phyloP scores from a whole-genome alignment of 2,113 vertebrate genomes.

The Pica pica region DNA sequence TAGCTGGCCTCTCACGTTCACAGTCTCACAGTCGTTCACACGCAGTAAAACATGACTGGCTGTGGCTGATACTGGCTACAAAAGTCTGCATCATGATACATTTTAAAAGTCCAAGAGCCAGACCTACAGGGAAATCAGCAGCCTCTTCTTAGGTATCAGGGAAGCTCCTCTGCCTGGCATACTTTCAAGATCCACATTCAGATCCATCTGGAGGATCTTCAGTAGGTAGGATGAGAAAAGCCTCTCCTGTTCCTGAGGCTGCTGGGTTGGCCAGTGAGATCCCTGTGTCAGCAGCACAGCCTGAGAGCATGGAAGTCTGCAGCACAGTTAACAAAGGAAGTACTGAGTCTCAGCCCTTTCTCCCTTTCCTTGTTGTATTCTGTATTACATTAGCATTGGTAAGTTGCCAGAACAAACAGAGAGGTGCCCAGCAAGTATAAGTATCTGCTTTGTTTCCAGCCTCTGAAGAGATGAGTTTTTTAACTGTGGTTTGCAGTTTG shows the following conservation, averaged over 20 bases:
- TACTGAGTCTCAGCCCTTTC: background rate
- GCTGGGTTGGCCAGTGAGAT: background rate
- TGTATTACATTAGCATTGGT: background rate
- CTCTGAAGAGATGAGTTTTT: background rate
- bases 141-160: background rate
- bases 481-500: background rate
- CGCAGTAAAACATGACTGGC: rapidly evolving
- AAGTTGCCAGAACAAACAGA: background rate
- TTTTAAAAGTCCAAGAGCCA: background rate
- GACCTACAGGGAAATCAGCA: background rate
- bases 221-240: background rate
- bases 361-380: background rate
- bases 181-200: background rate
- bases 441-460: background rate
- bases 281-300: background rate
- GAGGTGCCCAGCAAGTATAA: background rate
- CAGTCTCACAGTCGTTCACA: background rate
- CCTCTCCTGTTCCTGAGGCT: background rate
- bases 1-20: background rate
- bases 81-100: background rate
- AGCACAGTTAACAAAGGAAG: background rate
- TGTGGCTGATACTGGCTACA: background rate
- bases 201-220: background rate
- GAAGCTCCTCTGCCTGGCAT: background rate
- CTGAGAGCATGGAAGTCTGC: background rate